These are phyloP conservation scores for Periophthalmodon schlosseri DNA, from an alignment of 2,113 vertebrate species.

Conservation along the genomic window DNA sequence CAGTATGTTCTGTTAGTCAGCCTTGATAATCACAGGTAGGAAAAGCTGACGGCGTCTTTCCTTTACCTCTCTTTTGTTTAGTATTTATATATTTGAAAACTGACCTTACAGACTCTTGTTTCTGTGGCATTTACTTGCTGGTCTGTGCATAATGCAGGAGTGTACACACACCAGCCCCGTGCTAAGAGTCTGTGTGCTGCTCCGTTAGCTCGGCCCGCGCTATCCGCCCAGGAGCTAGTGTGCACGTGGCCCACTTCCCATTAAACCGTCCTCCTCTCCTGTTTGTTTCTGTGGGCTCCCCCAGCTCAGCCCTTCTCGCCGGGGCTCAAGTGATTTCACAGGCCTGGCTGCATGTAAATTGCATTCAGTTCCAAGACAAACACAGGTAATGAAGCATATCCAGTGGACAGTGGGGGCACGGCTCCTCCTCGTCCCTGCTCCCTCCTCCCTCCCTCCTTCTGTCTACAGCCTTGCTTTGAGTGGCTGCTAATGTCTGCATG, in stretches of 20 bases:
- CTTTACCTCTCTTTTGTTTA: not conserved
- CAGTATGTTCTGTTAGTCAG: not conserved
- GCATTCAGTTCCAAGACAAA: constrained; percentile 60
- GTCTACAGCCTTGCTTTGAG: constrained; percentile 32
- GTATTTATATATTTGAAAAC: not conserved
- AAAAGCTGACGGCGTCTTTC: not conserved
- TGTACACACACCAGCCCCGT: not conserved
- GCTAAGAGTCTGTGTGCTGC: constrained; percentile 10
- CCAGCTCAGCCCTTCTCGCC: constrained; percentile 41
- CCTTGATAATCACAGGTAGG: not conserved
- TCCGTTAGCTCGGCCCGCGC: constrained; percentile 20
- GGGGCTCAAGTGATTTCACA: constrained; percentile 63
- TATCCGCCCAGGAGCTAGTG: constrained; percentile 21
- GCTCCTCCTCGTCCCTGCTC: constrained; percentile 32
- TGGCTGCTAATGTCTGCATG: constrained; percentile 40
- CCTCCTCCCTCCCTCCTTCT: constrained; percentile 25
- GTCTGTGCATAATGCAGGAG: not conserved
- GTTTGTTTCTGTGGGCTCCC: constrained; percentile 43
- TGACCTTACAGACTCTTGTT: not conserved
- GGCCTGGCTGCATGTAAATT: constrained; percentile 62
- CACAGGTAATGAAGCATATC: constrained; percentile 64
- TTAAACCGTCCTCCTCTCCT: constrained; percentile 47
- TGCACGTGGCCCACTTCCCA: constrained; percentile 19
- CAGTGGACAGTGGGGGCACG: constrained; percentile 46
- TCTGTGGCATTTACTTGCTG: not conserved